Evolutionary conservation across 2,888 invertebrate genomes (phyloP).

Genomic region (Leptopilina syphax): DNA sequence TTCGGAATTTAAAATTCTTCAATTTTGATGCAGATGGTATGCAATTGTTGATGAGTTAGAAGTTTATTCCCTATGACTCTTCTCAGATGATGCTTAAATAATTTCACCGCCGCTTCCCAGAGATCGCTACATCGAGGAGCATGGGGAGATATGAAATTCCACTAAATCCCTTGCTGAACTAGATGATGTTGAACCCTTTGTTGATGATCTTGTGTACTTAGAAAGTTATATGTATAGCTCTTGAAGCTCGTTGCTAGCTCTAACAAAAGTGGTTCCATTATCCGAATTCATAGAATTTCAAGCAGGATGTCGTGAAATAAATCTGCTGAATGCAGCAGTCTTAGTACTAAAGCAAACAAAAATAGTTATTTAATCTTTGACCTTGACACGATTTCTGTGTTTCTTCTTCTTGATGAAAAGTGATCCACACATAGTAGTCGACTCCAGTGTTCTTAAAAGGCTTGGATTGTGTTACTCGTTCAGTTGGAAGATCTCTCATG

Average conservation of each 20-base stretch:
- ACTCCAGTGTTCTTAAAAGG: constrained; percentile 59
- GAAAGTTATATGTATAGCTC: too few relatives aligned
- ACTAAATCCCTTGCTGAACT: too few relatives aligned
- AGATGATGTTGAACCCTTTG: too few relatives aligned
- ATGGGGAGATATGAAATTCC: too few relatives aligned
- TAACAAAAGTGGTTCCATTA: too few relatives aligned
- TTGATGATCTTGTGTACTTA: too few relatives aligned
- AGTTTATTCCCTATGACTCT: constrained; percentile 7
- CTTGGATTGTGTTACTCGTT: constrained; percentile 48
- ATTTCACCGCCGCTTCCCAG: constrained; percentile 8
- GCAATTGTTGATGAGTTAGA: constrained; percentile 43
- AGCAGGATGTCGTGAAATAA: not conserved
- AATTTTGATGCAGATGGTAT: constrained; percentile 49
- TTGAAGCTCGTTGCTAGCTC: too few relatives aligned
- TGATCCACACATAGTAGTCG: constrained; percentile 63
- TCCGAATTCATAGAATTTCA: too few relatives aligned
- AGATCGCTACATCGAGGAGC: too few relatives aligned
- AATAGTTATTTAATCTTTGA: constrained; percentile 42
- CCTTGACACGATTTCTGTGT: constrained; percentile 41
- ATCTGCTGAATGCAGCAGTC: constrained; percentile 55
- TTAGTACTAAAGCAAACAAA: constrained; percentile 66
- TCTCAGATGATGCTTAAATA: constrained; percentile 41
- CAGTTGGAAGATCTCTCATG: not conserved
- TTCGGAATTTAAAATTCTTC: constrained; percentile 56
- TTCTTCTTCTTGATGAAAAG: constrained; percentile 58